These are phyloP conservation scores for Phocoena phocoena DNA, from an alignment of 2,113 vertebrate genomes.

Conservation along the genomic window DNA sequence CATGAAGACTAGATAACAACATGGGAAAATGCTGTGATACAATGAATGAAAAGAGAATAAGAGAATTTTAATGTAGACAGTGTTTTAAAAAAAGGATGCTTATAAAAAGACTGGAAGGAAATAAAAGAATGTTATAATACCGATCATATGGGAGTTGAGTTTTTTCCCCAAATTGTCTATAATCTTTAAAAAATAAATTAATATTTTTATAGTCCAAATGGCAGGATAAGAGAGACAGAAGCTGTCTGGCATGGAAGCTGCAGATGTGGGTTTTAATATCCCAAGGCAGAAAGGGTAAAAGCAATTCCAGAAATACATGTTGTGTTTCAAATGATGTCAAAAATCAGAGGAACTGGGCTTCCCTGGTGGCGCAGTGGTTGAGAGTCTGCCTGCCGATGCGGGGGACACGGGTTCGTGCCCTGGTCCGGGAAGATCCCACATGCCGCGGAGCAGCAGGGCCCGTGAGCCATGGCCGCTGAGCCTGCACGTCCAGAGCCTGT, in stretches of 20 bases:
- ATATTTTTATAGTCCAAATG: neutral
- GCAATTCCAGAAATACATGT: neutral
- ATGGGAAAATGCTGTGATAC: neutral
- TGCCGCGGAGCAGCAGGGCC: no score
- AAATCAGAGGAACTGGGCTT: neutral
- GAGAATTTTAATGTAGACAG: neutral
- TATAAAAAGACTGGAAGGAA: conserved; percentile 22
- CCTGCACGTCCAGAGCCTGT: no score
- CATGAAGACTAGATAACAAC: neutral
- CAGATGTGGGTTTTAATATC: neutral
- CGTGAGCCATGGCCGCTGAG: no score
- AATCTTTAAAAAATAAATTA: neutral
- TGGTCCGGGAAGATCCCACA: no score
- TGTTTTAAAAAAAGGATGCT: neutral
- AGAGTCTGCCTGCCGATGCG: no score
- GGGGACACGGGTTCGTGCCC: no score
- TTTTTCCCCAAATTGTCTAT: neutral
- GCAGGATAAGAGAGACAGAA: neutral
- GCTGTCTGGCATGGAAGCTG: neutral
- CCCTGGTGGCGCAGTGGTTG: no score
- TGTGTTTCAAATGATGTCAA: neutral
- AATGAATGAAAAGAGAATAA: neutral
- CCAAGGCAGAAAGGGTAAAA: neutral
- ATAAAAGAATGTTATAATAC: neutral
- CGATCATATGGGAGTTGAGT: neutral